phyloP scores from a whole-genome alignment of 2,888 invertebrate species.

The Taphrorychus bicolor region DNA sequence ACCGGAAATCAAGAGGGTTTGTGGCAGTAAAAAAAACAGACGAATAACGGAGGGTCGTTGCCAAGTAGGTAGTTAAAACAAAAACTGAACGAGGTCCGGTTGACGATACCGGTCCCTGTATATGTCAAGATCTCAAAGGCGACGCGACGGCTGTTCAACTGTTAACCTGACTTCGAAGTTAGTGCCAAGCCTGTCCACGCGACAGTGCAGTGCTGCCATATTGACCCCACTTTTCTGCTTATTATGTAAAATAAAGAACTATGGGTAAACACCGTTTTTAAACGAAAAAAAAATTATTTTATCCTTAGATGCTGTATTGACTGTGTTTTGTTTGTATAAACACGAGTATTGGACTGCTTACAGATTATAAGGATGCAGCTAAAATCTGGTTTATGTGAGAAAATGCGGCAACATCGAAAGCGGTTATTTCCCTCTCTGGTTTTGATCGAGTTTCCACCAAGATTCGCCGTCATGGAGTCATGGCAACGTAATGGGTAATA shows the following conservation, averaged over 20 bases:
- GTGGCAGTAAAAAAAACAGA: slow-evolving; percentile 16
- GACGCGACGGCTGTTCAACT: slow-evolving; percentile 32
- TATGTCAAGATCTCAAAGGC: background rate
- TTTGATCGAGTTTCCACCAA: background rate
- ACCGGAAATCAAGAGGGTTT: background rate
- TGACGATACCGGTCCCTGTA: slow-evolving; percentile 21
- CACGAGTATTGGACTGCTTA: too few relatives aligned
- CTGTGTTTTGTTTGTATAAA: too few relatives aligned
- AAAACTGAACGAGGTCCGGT: slow-evolving; percentile 8
- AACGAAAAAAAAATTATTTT: too few relatives aligned
- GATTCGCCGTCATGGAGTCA: background rate
- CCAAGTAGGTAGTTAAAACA: slow-evolving; percentile 20
- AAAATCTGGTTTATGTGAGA: background rate
- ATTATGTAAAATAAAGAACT: too few relatives aligned
- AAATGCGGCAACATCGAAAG: slow-evolving; percentile 6
- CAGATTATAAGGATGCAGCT: too few relatives aligned
- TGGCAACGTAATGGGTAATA: background rate
- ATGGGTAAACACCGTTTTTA: too few relatives aligned
- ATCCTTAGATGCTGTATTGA: too few relatives aligned
- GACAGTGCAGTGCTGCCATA: slow-evolving; percentile 29
- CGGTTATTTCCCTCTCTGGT: background rate
- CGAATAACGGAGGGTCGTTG: slow-evolving; percentile 11
- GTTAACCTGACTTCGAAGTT: slow-evolving; percentile 28
- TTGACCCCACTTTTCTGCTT: background rate
- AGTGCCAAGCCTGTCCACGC: slow-evolving; percentile 32